Evolutionary conservation across 1,140 invertebrate genomes (phyloP).

Genomic region (Chionoecetes opilio): DNA sequence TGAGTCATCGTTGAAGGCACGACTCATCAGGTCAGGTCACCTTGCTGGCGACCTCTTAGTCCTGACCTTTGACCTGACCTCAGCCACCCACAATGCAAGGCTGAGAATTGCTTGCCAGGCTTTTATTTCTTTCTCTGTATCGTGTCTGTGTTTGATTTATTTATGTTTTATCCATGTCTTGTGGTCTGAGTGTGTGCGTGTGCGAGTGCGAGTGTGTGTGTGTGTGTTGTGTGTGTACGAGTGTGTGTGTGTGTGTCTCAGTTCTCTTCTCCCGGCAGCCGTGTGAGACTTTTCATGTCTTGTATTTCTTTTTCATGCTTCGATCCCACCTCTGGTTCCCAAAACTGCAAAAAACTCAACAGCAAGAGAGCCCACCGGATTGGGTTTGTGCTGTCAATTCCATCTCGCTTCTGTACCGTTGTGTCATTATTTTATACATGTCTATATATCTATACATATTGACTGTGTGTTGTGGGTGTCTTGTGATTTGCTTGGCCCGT

Average conservation of each 20-base stretch:
- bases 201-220: constrained; percentile 10
- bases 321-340: constrained; percentile 72
- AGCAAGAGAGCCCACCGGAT: constrained; percentile 79
- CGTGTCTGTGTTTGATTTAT: constrained; percentile 15
- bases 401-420: constrained; percentile 43
- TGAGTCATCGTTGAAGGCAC: not conserved
- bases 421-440: not conserved
- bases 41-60: not conserved
- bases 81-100: not conserved
- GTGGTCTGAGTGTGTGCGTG: not conserved
- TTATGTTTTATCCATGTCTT: not conserved
- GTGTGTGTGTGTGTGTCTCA: constrained; percentile 30
- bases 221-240: constrained; percentile 43
- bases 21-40: not conserved
- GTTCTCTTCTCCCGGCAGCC: constrained; percentile 51
- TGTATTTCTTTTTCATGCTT: constrained; percentile 78
- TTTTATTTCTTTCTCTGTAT: constrained; percentile 29
- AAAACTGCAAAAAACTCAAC: constrained; percentile 66
- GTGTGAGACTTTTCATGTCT: constrained; percentile 72
- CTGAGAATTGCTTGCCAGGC: not conserved
- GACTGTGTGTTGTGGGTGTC: constrained; percentile 44
- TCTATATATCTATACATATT: constrained; percentile 60
- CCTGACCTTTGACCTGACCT: not conserved
- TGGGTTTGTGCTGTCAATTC: constrained; percentile 73
- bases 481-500: constrained; percentile 16